phyloP scores from a whole-genome alignment of 2,888 invertebrate species.

The Bhutanitis thaidina region DNA sequence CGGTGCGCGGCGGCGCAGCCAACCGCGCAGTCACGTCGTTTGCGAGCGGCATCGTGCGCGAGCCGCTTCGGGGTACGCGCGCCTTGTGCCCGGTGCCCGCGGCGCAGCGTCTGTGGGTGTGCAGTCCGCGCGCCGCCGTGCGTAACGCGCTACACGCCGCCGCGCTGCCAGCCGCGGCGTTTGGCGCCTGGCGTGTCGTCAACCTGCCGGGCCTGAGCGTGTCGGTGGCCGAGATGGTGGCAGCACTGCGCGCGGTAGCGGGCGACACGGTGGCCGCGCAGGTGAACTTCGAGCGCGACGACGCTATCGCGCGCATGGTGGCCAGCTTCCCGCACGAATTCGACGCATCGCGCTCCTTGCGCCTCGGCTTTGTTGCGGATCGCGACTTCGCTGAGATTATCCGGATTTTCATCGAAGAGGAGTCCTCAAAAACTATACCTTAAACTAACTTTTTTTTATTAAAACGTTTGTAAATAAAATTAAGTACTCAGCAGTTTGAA shows the following conservation, averaged over 20 bases:
- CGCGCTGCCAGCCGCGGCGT: slow-evolving; percentile 32
- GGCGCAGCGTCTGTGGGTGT: slow-evolving; percentile 51
- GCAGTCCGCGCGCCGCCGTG: slow-evolving; percentile 51
- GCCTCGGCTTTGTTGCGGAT: slow-evolving; percentile 54
- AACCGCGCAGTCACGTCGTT: slow-evolving; percentile 67
- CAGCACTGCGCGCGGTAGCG: slow-evolving; percentile 46
- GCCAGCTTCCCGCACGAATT: slow-evolving; percentile 51
- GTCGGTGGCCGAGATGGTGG: slow-evolving; percentile 46
- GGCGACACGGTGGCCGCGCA: slow-evolving; percentile 43
- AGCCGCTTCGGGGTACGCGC: slow-evolving; percentile 48
- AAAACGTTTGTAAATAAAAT: no score
- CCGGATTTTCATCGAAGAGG: slow-evolving; percentile 42
- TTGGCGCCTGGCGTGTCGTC: slow-evolving; percentile 48
- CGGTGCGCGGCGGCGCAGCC: slow-evolving; percentile 55
- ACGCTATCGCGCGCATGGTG: slow-evolving; percentile 45
- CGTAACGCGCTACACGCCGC: slow-evolving; percentile 51
- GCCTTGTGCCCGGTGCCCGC: slow-evolving; percentile 48
- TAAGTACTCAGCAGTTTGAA: no score
- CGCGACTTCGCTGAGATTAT: slow-evolving; percentile 48
- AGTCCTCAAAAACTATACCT: slow-evolving; percentile 3
- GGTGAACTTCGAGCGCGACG: slow-evolving; percentile 44
- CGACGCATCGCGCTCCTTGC: slow-evolving; percentile 46
- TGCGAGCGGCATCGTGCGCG: slow-evolving; percentile 62
- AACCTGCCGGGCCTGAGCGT: slow-evolving; percentile 57
- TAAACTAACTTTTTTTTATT: no score